Base-by-base conservation (phyloP, 2,113 vertebrate species). In the Ramphastos sulfuratus region DNA sequence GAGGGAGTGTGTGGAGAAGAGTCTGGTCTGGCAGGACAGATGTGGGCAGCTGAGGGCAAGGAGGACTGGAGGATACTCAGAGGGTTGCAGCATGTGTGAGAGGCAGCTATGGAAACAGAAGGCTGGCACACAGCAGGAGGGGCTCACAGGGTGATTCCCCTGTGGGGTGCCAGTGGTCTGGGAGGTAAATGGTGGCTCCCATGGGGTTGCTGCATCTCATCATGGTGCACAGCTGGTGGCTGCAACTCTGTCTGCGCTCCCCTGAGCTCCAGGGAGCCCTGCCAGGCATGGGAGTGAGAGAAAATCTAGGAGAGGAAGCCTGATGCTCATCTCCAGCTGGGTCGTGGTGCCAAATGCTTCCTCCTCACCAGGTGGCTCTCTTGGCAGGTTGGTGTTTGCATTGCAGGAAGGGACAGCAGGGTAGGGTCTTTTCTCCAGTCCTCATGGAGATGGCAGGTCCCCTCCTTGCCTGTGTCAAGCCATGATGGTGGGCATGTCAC, bases 391-490 rank as follows among this genome's bases (percentile, higher is more conserved):
- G 59, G 23, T 44, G 23, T 56, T 75, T 35, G 18, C 25, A 4
- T 7, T 27, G 59, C 39, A 56, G 65, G 60, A 78, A 64, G 9
- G 56, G 61, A 21, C 50, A n/a, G 23, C 31, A 35, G 10, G 33
- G 15, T 17, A 55, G 7, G 19, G 13, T 56, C 79, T 56, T 27
- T 35, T 59, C 54, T 37, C 70, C 28, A 8, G 70, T 42, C 25
- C 23, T 73, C 15, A 7, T 3, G 0, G 0, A 35, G 28, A 10
- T 8, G 33, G 35, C 75, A 81, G 64, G 3, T 93, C 18, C 15
- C 15, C 35, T 66, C 17, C 64, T 20, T 50, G 19, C 18, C 31
- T 6, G 0, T 28, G 5, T 96, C 85, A 95, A 31, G 67, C 72
- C 39, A 77, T 6, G 27, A 88, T 24, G 0, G 76, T 7, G 30